Evolutionary conservation across 2,888 invertebrate species (phyloP).

Genomic region (Drosophila tanythrix): DNA sequence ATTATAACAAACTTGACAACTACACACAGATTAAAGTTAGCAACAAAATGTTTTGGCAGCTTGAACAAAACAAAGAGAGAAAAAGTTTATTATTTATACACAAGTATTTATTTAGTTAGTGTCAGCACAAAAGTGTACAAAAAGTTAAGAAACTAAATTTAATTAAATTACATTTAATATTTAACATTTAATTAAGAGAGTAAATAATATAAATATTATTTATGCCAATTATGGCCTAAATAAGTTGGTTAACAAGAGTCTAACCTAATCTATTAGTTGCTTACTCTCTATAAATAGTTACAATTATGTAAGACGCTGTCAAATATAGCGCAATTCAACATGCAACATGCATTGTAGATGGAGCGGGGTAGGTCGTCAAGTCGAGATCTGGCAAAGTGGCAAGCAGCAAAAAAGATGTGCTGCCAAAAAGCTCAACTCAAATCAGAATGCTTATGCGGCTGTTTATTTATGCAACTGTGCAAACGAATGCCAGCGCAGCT

Average conservation of each 20-base stretch:
- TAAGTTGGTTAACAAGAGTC: neutral
- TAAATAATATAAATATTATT: neutral
- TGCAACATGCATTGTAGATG: neutral
- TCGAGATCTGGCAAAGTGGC: neutral
- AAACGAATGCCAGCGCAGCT: conserved; percentile 3
- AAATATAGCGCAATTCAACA: neutral
- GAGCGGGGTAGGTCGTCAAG: neutral
- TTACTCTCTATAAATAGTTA: neutral
- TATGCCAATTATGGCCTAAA: neutral
- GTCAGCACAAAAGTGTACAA: neutral
- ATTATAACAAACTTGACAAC: conserved; percentile 9
- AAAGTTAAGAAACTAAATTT: neutral
- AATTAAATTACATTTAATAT: neutral
- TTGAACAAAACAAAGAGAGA: neutral
- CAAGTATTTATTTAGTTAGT: neutral
- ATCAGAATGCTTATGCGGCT: conserved; percentile 1
- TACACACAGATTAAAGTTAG: conserved; percentile 12
- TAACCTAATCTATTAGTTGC: neutral
- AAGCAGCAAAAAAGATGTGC: neutral
- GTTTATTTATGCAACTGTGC: conserved; percentile 4
- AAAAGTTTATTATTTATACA: neutral
- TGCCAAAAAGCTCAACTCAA: neutral
- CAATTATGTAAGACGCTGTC: neutral
- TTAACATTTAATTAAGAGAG: neutral
- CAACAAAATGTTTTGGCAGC: conserved; percentile 7